phyloP scores from a whole-genome alignment of 2,888 invertebrate species.

The Drosophila fulvimacula region DNA sequence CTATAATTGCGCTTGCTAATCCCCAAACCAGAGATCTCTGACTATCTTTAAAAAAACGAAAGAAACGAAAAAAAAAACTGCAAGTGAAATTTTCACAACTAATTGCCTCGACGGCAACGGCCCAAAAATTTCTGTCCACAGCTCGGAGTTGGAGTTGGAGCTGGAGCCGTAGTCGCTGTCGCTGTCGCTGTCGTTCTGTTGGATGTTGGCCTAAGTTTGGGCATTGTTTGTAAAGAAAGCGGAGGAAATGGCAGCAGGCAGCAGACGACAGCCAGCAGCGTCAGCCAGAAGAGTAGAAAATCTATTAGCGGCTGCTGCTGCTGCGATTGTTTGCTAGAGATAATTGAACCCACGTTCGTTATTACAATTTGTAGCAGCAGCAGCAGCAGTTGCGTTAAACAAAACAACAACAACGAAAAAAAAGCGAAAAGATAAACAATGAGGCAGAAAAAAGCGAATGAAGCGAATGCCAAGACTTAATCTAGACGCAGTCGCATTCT shows the following conservation, averaged over 20 bases:
- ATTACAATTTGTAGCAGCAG: constrained; percentile 71
- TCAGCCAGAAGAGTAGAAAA: constrained; percentile 61
- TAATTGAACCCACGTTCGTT: constrained; percentile 81
- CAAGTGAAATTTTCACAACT: constrained; percentile 76
- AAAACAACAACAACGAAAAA: too few relatives aligned
- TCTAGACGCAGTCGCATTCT: constrained; percentile 51
- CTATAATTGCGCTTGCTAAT: constrained; percentile 75
- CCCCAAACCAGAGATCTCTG: constrained; percentile 60
- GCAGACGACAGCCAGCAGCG: neutral
- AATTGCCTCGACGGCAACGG: constrained; percentile 64
- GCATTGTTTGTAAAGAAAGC: constrained; percentile 75
- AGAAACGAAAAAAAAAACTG: constrained; percentile 51
- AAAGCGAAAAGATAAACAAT: constrained; percentile 23
- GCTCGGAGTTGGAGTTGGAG: neutral
- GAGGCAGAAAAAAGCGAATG: neutral
- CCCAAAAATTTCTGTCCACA: constrained; percentile 58
- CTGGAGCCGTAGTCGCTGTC: neutral
- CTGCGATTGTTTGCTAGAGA: constrained; percentile 74
- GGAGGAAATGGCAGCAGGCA: constrained; percentile 26
- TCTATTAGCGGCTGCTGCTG: constrained; percentile 72
- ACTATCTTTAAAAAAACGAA: constrained; percentile 16
- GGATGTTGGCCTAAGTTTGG: constrained; percentile 47
- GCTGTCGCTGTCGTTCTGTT: constrained; percentile 20
- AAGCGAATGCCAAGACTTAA: constrained; percentile 28
- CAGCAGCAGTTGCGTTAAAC: constrained; percentile 18